Evolutionary conservation across 2,113 vertebrate species (phyloP).

Genomic region (Copsychus sechellarum): DNA sequence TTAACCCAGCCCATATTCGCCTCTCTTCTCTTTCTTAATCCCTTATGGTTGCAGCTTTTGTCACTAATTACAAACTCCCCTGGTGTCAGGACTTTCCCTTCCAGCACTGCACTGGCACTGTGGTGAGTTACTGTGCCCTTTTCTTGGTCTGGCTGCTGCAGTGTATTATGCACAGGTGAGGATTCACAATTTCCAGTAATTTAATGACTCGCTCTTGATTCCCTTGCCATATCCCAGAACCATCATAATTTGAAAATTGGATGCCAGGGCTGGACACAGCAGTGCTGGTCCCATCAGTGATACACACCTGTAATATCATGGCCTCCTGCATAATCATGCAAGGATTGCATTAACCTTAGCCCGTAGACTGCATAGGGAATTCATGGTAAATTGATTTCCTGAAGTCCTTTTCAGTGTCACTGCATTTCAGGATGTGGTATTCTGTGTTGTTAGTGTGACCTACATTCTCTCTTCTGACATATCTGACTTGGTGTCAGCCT

Average conservation of each 20-base stretch:
- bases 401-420: conserved; percentile 64
- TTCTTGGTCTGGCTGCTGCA: not conserved
- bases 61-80: not conserved
- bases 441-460: conserved; percentile 55
- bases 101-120: not conserved
- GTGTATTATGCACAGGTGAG: not conserved
- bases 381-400: conserved; percentile 65
- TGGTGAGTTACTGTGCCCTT: not conserved
- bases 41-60: not conserved
- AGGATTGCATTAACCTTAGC: conserved; percentile 43
- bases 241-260: not conserved
- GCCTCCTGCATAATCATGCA: conserved; percentile 38
- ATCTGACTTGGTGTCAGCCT: conserved; percentile 41
- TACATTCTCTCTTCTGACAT: conserved; percentile 60
- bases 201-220: not conserved
- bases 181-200: not conserved
- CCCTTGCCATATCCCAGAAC: not conserved
- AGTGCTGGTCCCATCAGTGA: not conserved
- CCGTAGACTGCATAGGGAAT: conserved; percentile 22
- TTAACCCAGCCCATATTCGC: not conserved
- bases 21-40: not conserved
- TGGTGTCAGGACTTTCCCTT: not conserved
- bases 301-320: conserved; percentile 11
- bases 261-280: not conserved
- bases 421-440: conserved; percentile 48